phyloP scores from a whole-genome alignment of 2,888 invertebrate species.

The Scelioninae gen. 1 region DNA sequence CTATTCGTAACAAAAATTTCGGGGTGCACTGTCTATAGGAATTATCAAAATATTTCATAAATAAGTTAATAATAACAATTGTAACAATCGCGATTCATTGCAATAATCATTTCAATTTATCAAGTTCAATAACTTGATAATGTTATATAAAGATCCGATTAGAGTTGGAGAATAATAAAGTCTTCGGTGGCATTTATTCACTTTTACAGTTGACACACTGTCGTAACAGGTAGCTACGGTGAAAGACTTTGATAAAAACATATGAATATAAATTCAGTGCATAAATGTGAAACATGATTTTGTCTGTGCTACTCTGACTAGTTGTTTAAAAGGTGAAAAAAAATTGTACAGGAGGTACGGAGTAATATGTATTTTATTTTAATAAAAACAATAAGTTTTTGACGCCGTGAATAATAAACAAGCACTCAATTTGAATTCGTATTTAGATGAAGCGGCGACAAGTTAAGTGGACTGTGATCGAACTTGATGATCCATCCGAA shows the following conservation, averaged over 20 bases:
- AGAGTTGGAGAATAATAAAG: slow-evolving; percentile 38
- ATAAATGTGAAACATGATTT: slow-evolving; percentile 7
- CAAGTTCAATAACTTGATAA: slow-evolving; percentile 53
- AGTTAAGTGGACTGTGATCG: slow-evolving; percentile 86
- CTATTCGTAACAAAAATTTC: no score
- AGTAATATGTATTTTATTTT: background rate
- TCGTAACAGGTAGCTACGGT: slow-evolving; percentile 34
- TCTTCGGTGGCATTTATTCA: slow-evolving; percentile 11
- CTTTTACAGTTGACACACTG: slow-evolving; percentile 23
- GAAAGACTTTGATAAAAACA: slow-evolving; percentile 23
- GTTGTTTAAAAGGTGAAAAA: background rate
- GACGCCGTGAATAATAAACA: background rate
- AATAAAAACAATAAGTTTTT: background rate
- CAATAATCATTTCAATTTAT: slow-evolving; percentile 33
- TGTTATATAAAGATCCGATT: slow-evolving; percentile 50
- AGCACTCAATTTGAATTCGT: background rate
- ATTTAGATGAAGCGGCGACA: slow-evolving; percentile 81
- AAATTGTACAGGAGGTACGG: background rate
- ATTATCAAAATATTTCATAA: no score
- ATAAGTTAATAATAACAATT: background rate
- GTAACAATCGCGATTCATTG: slow-evolving; percentile 20
- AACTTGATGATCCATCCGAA: slow-evolving; percentile 84
- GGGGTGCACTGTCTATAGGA: no score
- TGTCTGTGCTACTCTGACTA: background rate
- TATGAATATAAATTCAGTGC: slow-evolving; percentile 30